These are phyloP conservation scores for Drosophila bocqueti DNA, from an alignment of 1,140 invertebrate species.

Conservation along the genomic window DNA sequence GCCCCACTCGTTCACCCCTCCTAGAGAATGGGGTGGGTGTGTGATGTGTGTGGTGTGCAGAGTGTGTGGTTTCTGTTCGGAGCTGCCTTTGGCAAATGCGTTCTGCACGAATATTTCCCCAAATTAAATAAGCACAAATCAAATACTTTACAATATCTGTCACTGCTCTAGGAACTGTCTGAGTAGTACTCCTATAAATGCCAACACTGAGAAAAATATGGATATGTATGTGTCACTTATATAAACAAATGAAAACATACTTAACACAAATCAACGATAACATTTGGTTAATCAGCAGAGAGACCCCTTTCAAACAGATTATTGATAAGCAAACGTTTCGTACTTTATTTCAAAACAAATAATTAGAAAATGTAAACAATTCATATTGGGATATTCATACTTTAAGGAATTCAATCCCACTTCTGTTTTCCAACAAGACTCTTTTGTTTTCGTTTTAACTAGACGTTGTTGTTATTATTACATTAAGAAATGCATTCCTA, in stretches of 20 bases:
- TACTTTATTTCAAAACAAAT: slow-evolving; percentile 86
- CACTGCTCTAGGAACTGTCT: slow-evolving; percentile 40
- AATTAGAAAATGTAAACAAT: neutral
- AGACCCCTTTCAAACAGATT: slow-evolving; percentile 87
- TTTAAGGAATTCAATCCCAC: too few relatives aligned
- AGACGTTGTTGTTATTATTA: too few relatives aligned
- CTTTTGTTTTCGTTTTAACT: too few relatives aligned
- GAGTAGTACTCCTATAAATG: slow-evolving; percentile 6
- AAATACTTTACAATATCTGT: slow-evolving; percentile 79
- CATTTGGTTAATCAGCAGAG: slow-evolving; percentile 89
- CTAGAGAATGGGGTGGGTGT: slow-evolving; percentile 2
- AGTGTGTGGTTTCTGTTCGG: slow-evolving; percentile 21
- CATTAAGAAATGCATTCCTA: too few relatives aligned
- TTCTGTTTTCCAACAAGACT: too few relatives aligned
- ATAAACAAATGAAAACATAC: neutral
- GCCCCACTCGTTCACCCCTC: neutral
- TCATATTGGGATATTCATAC: neutral
- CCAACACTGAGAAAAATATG: neutral
- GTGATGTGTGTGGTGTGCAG: neutral
- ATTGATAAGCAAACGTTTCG: slow-evolving; percentile 86
- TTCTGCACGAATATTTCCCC: slow-evolving; percentile 53
- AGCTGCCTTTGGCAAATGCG: slow-evolving; percentile 21
- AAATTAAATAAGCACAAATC: slow-evolving; percentile 83
- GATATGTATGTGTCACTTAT: neutral
- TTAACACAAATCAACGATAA: neutral